phyloP scores from a whole-genome alignment of 1,140 invertebrate genomes.

The Drosophila elegans region DNA sequence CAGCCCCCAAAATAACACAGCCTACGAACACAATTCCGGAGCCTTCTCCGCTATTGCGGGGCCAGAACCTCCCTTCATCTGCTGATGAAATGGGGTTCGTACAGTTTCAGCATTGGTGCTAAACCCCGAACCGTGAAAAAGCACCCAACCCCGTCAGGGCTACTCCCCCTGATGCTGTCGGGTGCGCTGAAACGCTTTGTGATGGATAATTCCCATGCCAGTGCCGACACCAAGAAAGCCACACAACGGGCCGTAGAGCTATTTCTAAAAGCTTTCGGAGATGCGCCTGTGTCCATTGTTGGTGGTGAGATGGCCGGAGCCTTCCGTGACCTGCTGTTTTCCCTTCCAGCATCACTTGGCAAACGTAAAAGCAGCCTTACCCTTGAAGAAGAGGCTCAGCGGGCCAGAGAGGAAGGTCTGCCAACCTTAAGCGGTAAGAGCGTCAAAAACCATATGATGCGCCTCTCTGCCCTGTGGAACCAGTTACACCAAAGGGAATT shows the following conservation, averaged over 20 bases:
- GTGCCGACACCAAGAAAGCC: not conserved
- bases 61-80: not conserved
- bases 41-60: conserved; percentile 1
- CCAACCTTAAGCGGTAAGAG: not conserved
- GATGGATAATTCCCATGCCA: not conserved
- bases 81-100: not conserved
- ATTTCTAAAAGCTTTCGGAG: not conserved
- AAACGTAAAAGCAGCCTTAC: not conserved
- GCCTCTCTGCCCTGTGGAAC: not conserved
- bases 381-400: not conserved
- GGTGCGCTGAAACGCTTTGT: not conserved
- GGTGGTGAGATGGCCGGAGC: not conserved
- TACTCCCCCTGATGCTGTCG: not conserved
- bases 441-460: not conserved
- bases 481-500: not conserved
- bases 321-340: not conserved
- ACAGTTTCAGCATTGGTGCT: not conserved
- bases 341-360: not conserved
- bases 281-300: not conserved
- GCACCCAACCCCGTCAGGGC: not conserved
- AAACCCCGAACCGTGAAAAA: not conserved
- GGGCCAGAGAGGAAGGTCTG: not conserved
- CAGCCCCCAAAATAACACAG: conserved; percentile 1
- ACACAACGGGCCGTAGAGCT: not conserved
- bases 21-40: not conserved